phyloP scores from a whole-genome alignment of 2,888 invertebrate species.

The Lordiphosa fenestrarum region DNA sequence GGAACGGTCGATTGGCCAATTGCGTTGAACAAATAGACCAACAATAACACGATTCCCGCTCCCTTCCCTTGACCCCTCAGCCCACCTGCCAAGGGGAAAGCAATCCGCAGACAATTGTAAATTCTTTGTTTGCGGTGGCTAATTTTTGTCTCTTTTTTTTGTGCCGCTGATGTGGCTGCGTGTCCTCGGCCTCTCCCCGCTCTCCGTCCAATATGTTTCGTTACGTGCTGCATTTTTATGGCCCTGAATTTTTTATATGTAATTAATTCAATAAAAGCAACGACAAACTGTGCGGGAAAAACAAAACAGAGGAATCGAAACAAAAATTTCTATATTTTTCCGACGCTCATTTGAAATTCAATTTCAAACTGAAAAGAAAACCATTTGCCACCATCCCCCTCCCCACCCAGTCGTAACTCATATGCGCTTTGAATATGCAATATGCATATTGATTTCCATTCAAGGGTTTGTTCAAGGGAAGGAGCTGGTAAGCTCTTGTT shows the following conservation, averaged over 20 bases:
- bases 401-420: conserved; percentile 52
- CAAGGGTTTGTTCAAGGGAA: not conserved
- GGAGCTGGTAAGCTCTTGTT: conserved; percentile 21
- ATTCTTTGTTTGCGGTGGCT: conserved; percentile 43
- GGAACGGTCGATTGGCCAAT: conserved; percentile 58
- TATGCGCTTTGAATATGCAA: conserved; percentile 66
- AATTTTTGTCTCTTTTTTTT: conserved; percentile 24
- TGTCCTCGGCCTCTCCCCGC: too few species aligned
- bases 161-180: not conserved
- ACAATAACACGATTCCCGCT: conserved; percentile 31
- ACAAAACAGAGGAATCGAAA: conserved; percentile 20
- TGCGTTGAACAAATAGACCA: conserved; percentile 56
- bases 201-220: conserved; percentile 28
- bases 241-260: conserved; percentile 38
- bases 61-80: not conserved
- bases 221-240: conserved; percentile 26
- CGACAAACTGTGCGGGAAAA: conserved; percentile 5
- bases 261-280: conserved; percentile 37
- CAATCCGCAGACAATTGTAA: conserved; percentile 39
- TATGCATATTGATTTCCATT: conserved; percentile 62
- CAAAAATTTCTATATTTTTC: conserved; percentile 29
- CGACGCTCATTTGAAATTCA: conserved; percentile 42
- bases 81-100: conserved; percentile 14
- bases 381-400: conserved; percentile 13
- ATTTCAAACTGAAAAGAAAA: conserved; percentile 34